Evolutionary conservation across 2,888 invertebrate genomes (phyloP).

Genomic region (Nasonovia ribisnigri): DNA sequence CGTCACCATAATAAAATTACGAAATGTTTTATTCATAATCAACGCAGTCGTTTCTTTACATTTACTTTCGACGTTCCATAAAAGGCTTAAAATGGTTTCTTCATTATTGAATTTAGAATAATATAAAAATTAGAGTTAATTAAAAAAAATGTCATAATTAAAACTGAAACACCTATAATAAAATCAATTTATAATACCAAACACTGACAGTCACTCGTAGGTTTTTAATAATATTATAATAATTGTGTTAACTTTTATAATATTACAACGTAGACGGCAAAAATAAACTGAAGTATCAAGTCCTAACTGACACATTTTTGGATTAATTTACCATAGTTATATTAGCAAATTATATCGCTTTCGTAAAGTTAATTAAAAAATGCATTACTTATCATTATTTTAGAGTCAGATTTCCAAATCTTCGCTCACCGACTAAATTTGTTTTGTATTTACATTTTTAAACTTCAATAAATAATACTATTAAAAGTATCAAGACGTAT

Average conservation of each 20-base stretch:
- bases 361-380: constrained; percentile 27
- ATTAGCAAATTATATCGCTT: constrained; percentile 10
- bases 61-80: constrained; percentile 43
- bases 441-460: neutral
- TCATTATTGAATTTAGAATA: constrained; percentile 45
- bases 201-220: neutral
- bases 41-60: constrained; percentile 27
- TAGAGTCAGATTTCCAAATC: constrained; percentile 42
- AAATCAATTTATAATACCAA: neutral
- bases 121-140: constrained; percentile 41
- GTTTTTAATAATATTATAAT: constrained; percentile 16
- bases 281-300: constrained; percentile 22
- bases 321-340: constrained; percentile 21
- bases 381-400: neutral
- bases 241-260: neutral
- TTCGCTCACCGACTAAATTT: neutral
- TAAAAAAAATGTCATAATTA: constrained; percentile 33
- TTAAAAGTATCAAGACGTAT: neutral
- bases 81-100: constrained; percentile 51
- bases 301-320: constrained; percentile 18
- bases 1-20: constrained; percentile 49
- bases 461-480: neutral
- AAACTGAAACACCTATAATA: constrained; percentile 28
- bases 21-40: constrained; percentile 61
- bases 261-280: neutral